Base-by-base conservation (phyloP, 2,113 vertebrate genomes). In the Alces alces region DNA sequence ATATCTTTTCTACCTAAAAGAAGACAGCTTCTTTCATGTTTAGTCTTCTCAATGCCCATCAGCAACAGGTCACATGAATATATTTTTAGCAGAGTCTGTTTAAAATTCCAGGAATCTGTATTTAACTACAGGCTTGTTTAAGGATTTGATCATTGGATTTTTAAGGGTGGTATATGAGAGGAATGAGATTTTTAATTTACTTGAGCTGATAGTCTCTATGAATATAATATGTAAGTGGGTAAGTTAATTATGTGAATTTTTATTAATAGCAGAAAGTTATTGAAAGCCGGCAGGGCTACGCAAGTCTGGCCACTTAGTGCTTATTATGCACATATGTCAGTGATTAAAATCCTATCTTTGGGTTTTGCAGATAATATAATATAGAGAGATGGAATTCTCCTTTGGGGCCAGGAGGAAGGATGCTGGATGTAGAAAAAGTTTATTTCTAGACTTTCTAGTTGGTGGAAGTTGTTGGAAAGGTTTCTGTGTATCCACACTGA, bases 51-150 rank as follows among this genome's bases (percentile, higher is more conserved):
- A n/a, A 19, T 3, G 11, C 39, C 54, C 28, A 88, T 54, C 58
- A 76, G 30, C 58, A 76, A 45, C 39, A 13, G 23, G 43, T 82
- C 55, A 70, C 61, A 43, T 17, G 64, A 82, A 86, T 36, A 57
- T 80, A 89, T 45, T 58, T 85, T 90, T 76, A 78, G 82, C 43
- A 86, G 14, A 86, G 14, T 92, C 86, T 84, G 30, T 70, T 90
- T 82, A 78, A 86, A 92, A 50, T 23, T 95, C 52, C 16, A 92
- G 83, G 82, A 86, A 60, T 92, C 50, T 70, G 21, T 80, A 57
- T 92, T 79, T 88, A 30, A 94, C 64, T 90, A 79, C 47, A 94
- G 27, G 3, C 70, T 96, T 80, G 58, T n/a, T 95, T 55, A 96
- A 96, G 36, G 86, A 82, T 47, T 93, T 89, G 47, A 89, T 78